These are phyloP conservation scores for Heliconius himera DNA, from an alignment of 1,140 invertebrate genomes.

Conservation along the genomic window DNA sequence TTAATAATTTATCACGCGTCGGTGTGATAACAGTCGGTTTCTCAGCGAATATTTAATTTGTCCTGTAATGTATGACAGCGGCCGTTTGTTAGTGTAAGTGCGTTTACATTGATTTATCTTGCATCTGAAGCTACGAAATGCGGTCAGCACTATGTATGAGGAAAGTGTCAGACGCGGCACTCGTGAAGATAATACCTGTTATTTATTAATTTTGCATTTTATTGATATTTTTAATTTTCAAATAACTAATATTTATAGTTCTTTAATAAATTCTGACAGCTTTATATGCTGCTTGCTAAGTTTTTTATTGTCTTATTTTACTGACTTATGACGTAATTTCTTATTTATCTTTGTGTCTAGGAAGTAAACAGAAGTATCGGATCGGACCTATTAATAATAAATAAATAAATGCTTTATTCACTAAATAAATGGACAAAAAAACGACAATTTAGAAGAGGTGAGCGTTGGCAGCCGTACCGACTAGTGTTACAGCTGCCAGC, in stretches of 20 bases:
- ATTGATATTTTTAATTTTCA: not conserved
- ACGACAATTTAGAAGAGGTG: too few relatives aligned
- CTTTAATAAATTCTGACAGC: not conserved
- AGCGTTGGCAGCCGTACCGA: too few relatives aligned
- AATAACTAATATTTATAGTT: not conserved
- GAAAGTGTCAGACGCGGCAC: not conserved
- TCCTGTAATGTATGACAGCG: slow-evolving; percentile 22
- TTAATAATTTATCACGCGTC: not conserved
- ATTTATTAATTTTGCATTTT: not conserved
- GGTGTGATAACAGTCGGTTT: slow-evolving; percentile 1
- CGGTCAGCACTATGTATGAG: slow-evolving; percentile 10
- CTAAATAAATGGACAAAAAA: too few relatives aligned
- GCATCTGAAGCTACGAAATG: slow-evolving; percentile 31
- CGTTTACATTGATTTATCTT: slow-evolving; percentile 41
- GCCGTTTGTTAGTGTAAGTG: slow-evolving; percentile 35
- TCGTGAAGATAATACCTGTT: not conserved
- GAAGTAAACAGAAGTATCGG: too few relatives aligned
- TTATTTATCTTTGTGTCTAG: too few relatives aligned
- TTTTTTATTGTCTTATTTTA: not conserved
- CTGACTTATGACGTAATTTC: not conserved
- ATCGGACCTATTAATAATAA: not conserved
- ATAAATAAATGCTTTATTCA: too few relatives aligned
- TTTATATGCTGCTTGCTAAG: not conserved
- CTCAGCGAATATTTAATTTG: slow-evolving; percentile 18
- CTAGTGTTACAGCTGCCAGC: too few relatives aligned